Base-by-base conservation (phyloP, 2,113 vertebrate genomes). In the Proteles cristata region DNA sequence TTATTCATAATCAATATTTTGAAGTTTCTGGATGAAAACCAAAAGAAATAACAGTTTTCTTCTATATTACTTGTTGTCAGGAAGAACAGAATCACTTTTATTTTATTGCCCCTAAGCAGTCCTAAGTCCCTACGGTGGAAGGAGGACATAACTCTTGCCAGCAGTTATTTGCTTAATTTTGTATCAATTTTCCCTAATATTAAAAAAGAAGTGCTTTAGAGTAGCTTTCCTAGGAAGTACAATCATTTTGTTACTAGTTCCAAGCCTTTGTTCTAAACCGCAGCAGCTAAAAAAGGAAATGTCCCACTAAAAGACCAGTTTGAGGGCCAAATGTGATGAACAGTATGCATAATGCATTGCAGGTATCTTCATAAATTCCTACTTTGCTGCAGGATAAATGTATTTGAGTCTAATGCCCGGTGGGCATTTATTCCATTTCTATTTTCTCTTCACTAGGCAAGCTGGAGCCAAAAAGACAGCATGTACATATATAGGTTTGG, bases 401-500 rank as follows among this genome's bases (percentile, higher is more conserved):
- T 86, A 97, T 94, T 97, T 96, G 65, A 97, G 68, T n/a, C 83
- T 94, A 98, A 94, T 89, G 61, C 31, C 96, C 63, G 35, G 28
- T 17, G 80, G 81, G 17, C 77, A 96, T 91, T 96, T 96, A 91
- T 97, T 90, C 83, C 88, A 86, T 97, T 91, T 92, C 83, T 81
- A 94, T 93, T 97, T 95, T 73, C 88, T 97, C 94, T 95, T 94
- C 94, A 89, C 65, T 39, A 94, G 73, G 90, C 92, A 94, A 96
- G 28, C 21, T 94, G 43, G 96, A 98, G 93, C 82, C 96, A 97
- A 68, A 84, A 97, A 96, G 93, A 98, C 96, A 97, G 85, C 88
- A 94, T 94, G 87, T 39, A 93, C 95, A 95, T 69, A 95, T 91
- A 74, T 95, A 96, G 61, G 73, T 97, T 94, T 97, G 95, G 97